phyloP scores from a whole-genome alignment of 2,113 vertebrate genomes.

The Coregonus clupeaformis region DNA sequence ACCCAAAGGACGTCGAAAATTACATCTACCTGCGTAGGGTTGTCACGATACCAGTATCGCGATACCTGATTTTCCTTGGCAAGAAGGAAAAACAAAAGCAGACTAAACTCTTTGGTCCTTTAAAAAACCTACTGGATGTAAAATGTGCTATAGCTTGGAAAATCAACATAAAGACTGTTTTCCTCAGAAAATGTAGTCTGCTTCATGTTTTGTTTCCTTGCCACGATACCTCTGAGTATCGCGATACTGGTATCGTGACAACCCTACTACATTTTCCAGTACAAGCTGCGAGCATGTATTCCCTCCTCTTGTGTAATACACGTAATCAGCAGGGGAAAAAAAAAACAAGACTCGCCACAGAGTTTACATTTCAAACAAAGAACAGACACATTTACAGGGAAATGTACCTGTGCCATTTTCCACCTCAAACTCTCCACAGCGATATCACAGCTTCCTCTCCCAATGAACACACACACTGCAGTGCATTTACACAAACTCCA shows the following conservation, averaged over 20 bases:
- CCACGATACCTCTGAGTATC: too few species aligned
- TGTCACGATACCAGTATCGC: too few species aligned
- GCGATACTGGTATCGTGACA: too few species aligned
- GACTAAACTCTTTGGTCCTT: too few species aligned
- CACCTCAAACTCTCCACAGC: not conserved
- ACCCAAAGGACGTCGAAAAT: not conserved
- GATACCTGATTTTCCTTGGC: too few species aligned
- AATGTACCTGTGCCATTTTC: not conserved
- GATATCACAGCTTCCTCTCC: slow-evolving; percentile 21
- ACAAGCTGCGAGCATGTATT: not conserved
- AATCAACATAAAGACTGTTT: too few species aligned
- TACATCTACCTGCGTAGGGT: not conserved
- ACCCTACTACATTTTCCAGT: not conserved
- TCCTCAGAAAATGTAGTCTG: too few species aligned
- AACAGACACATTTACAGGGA: not conserved
- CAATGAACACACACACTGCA: not conserved
- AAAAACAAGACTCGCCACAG: not conserved
- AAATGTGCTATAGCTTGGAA: too few species aligned
- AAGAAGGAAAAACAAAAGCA: too few species aligned
- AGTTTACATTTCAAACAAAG: not conserved
- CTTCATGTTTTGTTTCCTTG: too few species aligned
- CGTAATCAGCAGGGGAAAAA: not conserved
- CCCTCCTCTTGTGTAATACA: not conserved
- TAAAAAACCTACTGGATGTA: too few species aligned
- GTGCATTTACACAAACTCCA: not conserved